phyloP scores from a whole-genome alignment of 2,888 invertebrate species.

The Adineta ricciae region DNA sequence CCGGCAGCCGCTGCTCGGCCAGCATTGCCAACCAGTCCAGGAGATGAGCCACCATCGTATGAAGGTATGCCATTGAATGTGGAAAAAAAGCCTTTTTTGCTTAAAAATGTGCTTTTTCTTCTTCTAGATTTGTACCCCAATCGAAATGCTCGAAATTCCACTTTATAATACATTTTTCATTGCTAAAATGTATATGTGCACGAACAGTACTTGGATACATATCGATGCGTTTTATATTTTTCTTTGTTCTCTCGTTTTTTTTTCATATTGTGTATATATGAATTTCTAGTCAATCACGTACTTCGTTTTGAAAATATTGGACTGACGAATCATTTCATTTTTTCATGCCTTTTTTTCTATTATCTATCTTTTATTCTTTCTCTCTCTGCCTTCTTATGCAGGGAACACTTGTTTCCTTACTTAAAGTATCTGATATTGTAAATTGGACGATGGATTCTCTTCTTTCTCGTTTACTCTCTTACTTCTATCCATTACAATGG shows the following conservation, averaged over 20 bases:
- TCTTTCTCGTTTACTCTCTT: not conserved
- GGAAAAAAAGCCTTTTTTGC: no score
- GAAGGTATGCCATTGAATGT: not conserved
- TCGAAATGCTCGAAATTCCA: not conserved
- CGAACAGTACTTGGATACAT: not conserved
- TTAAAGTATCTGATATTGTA: not conserved
- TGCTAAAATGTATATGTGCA: not conserved
- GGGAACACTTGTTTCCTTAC: not conserved
- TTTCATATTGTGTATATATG: not conserved
- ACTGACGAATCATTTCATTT: not conserved
- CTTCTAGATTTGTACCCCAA: not conserved
- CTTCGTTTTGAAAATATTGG: not conserved
- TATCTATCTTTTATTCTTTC: not conserved
- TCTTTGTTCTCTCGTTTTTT: not conserved
- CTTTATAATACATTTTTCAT: not conserved
- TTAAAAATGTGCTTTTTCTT: not conserved
- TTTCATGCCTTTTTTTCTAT: not conserved
- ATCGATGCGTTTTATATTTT: no score
- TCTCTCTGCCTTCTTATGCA: not conserved
- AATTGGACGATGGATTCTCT: not conserved
- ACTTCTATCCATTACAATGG: not conserved
- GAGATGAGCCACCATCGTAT: not conserved
- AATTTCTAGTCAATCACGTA: not conserved
- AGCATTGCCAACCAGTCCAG: not conserved
- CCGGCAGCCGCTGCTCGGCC: not conserved